phyloP scores from a whole-genome alignment of 2,113 vertebrate species.

The Elachura formosa region DNA sequence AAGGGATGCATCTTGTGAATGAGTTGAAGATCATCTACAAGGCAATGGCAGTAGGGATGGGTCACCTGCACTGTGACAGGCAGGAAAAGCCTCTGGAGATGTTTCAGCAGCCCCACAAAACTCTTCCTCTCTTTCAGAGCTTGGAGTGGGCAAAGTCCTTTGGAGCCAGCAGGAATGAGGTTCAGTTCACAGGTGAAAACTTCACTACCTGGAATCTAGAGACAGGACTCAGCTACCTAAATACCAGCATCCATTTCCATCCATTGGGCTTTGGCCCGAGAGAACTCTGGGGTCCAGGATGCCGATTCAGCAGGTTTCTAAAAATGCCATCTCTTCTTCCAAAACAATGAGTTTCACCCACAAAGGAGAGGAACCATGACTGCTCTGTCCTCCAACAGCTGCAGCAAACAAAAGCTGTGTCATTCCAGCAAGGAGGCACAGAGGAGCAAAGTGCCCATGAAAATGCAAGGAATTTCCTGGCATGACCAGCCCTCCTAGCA shows the following conservation, averaged over 20 bases:
- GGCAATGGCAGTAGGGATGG: neutral
- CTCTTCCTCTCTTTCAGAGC: neutral
- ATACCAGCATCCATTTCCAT: neutral
- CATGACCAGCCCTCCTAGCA: neutral
- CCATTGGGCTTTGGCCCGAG: neutral
- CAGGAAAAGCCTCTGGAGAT: neutral
- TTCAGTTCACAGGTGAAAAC: neutral
- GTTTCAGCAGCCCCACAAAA: neutral
- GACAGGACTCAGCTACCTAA: neutral
- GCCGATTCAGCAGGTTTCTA: neutral
- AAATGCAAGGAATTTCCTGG: constrained; percentile 58
- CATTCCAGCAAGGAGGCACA: neutral
- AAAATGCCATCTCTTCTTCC: neutral
- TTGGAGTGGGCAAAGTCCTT: neutral
- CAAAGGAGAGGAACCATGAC: neutral
- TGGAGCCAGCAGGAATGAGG: neutral
- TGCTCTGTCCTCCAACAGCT: constrained; percentile 21
- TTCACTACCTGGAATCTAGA: neutral
- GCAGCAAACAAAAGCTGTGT: neutral
- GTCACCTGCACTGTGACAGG: neutral
- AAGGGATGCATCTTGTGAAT: neutral
- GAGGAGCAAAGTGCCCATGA: neutral
- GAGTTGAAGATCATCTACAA: neutral
- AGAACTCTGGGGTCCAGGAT: neutral
- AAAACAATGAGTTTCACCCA: neutral